Evolutionary conservation across 2,797 vertebrate genomes (phyloP), one percentile per base, ranked within the genome.

Genomic region (Spea hammondii): DNA sequence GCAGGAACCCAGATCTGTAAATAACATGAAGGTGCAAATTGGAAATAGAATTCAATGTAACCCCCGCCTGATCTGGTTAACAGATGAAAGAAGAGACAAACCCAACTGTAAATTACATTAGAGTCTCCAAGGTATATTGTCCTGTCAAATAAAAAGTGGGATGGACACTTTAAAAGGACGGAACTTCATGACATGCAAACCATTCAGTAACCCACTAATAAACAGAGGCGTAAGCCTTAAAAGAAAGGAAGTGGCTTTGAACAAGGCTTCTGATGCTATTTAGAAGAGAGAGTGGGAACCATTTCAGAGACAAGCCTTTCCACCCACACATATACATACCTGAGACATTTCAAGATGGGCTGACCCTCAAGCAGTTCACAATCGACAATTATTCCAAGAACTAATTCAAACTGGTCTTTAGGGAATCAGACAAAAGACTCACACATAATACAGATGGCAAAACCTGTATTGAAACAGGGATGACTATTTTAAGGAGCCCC

Each of bases 11-110:
- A 46, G 44, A 46, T 14, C 11, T 49, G 54, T 5, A 62, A 17
- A 17, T 59, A 69, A 65, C 65, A 79, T 6, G 17, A 51, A 69
- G 78, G 66, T 70, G 78, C 6, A 74, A 79, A 79, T 64, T 64
- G 49, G 17, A 74, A 67, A 49, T 60, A 1, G 17, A 72, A 50
- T 65, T 65, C 44, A 11, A 5, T 69, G 10, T 44, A 74, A 4
- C 13, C n/a, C 53, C 7, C 47, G 51, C 32, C 54, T 55, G 10
- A 53, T 70, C 8, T 45, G 1, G 17, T 44, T 14, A 65, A 32
- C 11, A 66, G 17, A 65, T 53, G 8, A 74, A 65, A 67, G 64
- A 67, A 6, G 2, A 71, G 13, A 70, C 17, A 54, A 9, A 49
- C 13, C 50, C 8, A 13, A 71, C 17, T 45, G 55, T n/a, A 62